A percentile compares a stretch with the other conserved stretches of the same genome.
Evolutionary conservation across 2,113 vertebrate species (phyloP).

Genomic region (Agapornis roseicollis): DNA sequence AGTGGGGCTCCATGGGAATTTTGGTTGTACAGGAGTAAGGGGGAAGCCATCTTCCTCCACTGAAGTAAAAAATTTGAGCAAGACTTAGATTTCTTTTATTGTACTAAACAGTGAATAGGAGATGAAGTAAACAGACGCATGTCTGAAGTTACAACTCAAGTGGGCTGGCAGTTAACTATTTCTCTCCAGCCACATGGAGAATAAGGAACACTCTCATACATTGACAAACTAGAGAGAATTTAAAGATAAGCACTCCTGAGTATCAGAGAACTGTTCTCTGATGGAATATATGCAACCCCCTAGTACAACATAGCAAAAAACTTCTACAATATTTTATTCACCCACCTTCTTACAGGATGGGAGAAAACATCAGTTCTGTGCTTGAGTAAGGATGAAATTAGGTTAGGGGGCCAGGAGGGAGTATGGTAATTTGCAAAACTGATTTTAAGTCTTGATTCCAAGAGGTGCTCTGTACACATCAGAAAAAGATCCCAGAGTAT

Average conservation of each 20-base stretch:
- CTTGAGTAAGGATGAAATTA: neutral
- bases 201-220: neutral
- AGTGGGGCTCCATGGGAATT: neutral
- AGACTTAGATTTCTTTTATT: neutral
- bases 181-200: neutral
- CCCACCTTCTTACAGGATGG: neutral
- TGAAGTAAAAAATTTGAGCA: neutral
- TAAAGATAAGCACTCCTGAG: neutral
- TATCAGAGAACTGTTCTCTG: neutral
- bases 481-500: neutral
- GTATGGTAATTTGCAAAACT: neutral
- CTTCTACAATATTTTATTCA: neutral
- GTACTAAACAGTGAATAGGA: neutral
- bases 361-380: neutral
- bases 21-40: neutral
- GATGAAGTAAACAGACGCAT: neutral
- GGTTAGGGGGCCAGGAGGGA: neutral
- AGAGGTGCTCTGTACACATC: neutral
- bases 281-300: neutral
- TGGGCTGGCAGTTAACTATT: neutral
- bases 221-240: neutral
- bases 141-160: neutral
- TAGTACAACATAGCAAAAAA: neutral
- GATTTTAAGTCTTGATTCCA: neutral
- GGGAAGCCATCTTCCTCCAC: neutral